phyloP scores from a whole-genome alignment of 2,888 invertebrate genomes.

The Ecdyonurus torrentis region DNA sequence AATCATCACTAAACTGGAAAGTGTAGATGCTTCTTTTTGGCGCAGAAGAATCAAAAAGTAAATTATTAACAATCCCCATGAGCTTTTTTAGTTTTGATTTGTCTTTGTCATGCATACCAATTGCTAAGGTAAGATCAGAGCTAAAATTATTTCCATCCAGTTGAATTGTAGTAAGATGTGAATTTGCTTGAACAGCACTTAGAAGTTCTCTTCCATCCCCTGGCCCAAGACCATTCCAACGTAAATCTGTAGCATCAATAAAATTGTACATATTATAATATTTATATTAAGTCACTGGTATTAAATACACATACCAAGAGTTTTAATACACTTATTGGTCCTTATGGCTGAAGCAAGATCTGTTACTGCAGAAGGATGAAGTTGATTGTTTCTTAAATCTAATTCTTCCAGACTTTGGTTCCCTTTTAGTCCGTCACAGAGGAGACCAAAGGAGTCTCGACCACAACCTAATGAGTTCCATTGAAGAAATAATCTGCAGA shows the following conservation, averaged over 20 bases:
- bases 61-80: too few relatives aligned
- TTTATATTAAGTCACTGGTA: too few relatives aligned
- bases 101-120: neutral
- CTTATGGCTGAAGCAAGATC: conserved; percentile 20
- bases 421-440: conserved; percentile 22
- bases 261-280: too few relatives aligned
- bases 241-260: conserved; percentile 17
- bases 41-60: neutral
- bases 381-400: conserved; percentile 26
- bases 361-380: conserved; percentile 21
- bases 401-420: conserved; percentile 23
- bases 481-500: conserved; percentile 18
- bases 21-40: too few relatives aligned
- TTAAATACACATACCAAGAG: conserved; percentile 14
- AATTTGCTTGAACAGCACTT: conserved; percentile 21
- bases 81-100: too few relatives aligned
- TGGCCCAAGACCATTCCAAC: conserved; percentile 26
- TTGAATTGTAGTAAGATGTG: neutral
- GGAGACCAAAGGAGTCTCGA: conserved; percentile 20
- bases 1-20: too few relatives aligned
- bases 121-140: neutral
- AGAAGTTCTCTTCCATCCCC: conserved; percentile 23
- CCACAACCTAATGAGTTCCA: conserved; percentile 26
- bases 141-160: neutral
- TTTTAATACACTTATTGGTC: conserved; percentile 21